A percentile compares a stretch with the other conserved stretches of the same genome.
Conservation (phyloP, 2,113 vertebrate genomes). For the Scolopax mira region DNA sequence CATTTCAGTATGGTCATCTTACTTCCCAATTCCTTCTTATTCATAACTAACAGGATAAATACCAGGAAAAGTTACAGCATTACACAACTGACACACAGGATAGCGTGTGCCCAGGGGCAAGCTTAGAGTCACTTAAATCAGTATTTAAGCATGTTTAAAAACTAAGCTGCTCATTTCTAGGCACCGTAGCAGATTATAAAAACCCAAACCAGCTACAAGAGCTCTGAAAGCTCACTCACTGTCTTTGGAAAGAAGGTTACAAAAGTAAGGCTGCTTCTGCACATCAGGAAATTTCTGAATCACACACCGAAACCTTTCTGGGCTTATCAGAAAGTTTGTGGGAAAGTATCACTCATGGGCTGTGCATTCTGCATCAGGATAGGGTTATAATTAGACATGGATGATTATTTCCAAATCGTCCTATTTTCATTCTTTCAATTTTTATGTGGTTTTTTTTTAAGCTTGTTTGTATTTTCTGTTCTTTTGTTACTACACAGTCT, state of each 20-base stretch:
- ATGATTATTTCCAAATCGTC: neutral
- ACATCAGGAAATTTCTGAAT: neutral
- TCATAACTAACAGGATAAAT: neutral
- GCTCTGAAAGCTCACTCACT: neutral
- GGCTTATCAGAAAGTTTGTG: neutral
- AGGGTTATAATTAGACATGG: neutral
- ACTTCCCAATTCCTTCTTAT: neutral
- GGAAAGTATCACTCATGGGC: neutral
- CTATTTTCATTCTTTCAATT: neutral
- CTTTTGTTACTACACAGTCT: neutral
- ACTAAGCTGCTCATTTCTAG: neutral
- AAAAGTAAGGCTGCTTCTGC: neutral
- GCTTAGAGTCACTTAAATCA: neutral
- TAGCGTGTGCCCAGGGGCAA: neutral
- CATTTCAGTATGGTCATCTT: neutral
- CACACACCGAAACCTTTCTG: neutral
- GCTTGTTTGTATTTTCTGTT: neutral
- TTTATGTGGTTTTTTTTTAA: rapidly evolving
- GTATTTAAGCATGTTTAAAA: neutral
- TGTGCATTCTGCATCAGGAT: neutral
- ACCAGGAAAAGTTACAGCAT: neutral
- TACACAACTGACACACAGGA: neutral
- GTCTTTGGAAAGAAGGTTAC: neutral
- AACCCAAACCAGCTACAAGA: neutral
- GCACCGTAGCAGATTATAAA: neutral